Evolutionary conservation across 1,140 invertebrate genomes (phyloP).

Genomic region (Drosophila yakuba): DNA sequence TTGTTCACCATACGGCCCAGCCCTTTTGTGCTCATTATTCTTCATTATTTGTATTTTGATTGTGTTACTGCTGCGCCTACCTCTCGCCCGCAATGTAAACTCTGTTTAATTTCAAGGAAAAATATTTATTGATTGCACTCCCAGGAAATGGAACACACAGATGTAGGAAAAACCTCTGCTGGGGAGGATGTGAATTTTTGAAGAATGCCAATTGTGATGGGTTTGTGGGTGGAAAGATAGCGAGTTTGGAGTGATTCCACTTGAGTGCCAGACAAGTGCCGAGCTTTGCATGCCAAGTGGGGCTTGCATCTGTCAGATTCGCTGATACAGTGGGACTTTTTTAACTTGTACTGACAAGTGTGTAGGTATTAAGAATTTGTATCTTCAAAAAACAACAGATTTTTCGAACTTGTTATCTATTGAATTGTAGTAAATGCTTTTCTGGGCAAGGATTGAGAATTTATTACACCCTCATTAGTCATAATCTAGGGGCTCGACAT

Average conservation of each 20-base stretch:
- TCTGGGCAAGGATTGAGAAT: conserved; percentile 13
- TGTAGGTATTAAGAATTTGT: no score
- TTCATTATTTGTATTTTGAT: conserved; percentile 69
- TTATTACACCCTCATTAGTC: conserved; percentile 68
- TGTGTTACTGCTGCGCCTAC: conserved; percentile 14
- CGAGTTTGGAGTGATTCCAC: conserved; percentile 16
- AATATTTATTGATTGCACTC: conserved; percentile 72
- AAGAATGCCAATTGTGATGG: conserved; percentile 52
- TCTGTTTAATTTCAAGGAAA: conserved; percentile 57
- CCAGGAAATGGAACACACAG: conserved; percentile 20
- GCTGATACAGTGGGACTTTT: conserved; percentile 19
- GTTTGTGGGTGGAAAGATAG: conserved; percentile 3
- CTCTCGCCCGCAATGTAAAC: conserved; percentile 6
- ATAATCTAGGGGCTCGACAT: conserved; percentile 22
- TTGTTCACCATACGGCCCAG: conserved; percentile 31
- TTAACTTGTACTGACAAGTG: not conserved
- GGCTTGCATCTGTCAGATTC: conserved; percentile 44
- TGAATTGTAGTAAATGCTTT: not conserved
- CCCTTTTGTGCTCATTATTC: conserved; percentile 58
- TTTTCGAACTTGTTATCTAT: no score
- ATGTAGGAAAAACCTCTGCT: conserved; percentile 8
- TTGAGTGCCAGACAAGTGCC: conserved; percentile 53
- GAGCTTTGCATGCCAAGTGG: conserved; percentile 43
- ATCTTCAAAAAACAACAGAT: no score
- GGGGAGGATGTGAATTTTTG: conserved; percentile 31